Evolutionary conservation across 2,113 vertebrate genomes (phyloP).

Genomic region (Oreamnos americanus): DNA sequence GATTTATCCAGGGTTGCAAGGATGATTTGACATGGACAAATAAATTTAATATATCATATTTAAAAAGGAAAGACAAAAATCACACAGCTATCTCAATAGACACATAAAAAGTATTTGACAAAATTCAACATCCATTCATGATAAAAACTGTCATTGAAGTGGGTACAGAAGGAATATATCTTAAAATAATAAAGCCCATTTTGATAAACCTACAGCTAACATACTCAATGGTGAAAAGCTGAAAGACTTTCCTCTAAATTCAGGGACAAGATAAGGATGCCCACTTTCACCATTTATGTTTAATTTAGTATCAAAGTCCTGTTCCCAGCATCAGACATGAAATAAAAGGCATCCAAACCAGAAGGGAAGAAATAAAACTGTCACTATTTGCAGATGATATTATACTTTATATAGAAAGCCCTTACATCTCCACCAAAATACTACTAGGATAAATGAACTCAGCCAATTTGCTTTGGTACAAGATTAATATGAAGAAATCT

Average conservation of each 20-base stretch:
- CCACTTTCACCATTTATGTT: neutral
- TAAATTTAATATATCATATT: neutral
- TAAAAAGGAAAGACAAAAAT: neutral
- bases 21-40: neutral
- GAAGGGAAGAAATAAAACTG: neutral
- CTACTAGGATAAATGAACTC: neutral
- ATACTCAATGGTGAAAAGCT: neutral
- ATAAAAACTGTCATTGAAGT: neutral
- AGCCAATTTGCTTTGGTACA: neutral
- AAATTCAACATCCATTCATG: neutral
- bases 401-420: neutral
- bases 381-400: neutral
- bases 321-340: neutral
- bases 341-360: neutral
- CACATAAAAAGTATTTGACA: neutral
- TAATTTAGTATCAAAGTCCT: neutral
- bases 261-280: neutral
- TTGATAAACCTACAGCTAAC: neutral
- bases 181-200: neutral
- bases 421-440: neutral
- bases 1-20: neutral
- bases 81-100: neutral
- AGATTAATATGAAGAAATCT: neutral
- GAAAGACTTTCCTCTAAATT: neutral
- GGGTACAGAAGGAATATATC: neutral